Percentiles rank a stretch among this genome's conserved stretches.
phyloP scores from a whole-genome alignment of 2,113 vertebrate species.

The Miniopterus natalensis region DNA sequence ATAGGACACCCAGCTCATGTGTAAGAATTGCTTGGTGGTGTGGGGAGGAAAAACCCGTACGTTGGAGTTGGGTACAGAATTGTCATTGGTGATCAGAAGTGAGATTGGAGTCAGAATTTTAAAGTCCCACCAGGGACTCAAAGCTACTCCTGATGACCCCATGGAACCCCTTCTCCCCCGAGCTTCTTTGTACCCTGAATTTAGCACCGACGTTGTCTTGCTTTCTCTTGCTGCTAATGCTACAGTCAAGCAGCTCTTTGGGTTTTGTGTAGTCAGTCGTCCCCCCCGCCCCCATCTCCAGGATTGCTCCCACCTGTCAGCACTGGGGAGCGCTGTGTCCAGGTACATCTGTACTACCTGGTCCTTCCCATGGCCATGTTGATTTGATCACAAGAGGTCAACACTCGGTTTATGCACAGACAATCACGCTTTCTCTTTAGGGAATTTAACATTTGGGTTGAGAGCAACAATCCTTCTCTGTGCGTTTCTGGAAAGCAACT shows the following conservation, averaged over 20 bases:
- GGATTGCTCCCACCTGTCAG: neutral
- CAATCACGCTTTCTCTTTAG: neutral
- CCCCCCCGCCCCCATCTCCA: neutral
- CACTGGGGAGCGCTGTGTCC: rapidly evolving
- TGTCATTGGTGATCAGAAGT: neutral
- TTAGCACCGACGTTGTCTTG: neutral
- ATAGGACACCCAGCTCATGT: neutral
- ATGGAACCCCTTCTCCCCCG: neutral
- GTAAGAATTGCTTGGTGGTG: neutral
- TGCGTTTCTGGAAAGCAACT: neutral
- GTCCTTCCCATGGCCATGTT: neutral
- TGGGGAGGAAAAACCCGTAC: neutral
- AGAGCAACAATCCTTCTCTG: neutral
- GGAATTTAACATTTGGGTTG: neutral
- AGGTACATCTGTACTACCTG: neutral
- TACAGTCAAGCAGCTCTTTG: neutral
- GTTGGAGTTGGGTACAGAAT: neutral
- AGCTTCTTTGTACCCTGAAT: neutral
- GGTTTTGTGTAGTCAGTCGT: neutral
- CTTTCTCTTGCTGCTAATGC: neutral
- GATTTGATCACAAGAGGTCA: neutral
- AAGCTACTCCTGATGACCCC: neutral
- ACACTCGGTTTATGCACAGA: neutral
- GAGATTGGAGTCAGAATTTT: neutral
- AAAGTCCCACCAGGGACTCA: neutral